These are phyloP conservation scores for Pseudopleuronectes americanus DNA, from an alignment of 2,797 vertebrate species.

Conservation along the genomic window DNA sequence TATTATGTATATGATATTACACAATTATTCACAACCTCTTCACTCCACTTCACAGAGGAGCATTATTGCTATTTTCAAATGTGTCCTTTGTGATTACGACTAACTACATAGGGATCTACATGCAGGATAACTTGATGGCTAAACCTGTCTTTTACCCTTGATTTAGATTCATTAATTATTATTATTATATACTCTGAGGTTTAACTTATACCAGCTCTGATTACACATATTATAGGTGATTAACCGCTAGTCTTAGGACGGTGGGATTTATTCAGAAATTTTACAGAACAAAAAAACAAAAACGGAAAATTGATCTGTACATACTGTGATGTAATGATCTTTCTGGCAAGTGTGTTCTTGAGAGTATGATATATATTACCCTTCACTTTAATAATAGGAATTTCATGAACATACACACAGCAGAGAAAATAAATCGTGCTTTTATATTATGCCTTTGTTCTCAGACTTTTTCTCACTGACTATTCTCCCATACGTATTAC, in stretches of 20 bases:
- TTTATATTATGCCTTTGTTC: constrained; percentile 4
- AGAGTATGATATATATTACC: neutral
- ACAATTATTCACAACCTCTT: constrained; percentile 2
- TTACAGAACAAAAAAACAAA: neutral
- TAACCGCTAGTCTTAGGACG: neutral
- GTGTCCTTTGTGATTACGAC: neutral
- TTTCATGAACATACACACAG: neutral
- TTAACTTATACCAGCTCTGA: neutral
- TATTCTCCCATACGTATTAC: constrained; percentile 3
- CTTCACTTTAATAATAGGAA: no score
- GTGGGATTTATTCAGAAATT: no score
- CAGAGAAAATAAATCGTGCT: neutral
- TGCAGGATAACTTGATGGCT: neutral
- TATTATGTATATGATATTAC: neutral
- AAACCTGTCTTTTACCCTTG: no score
- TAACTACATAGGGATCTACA: neutral
- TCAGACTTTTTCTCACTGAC: neutral
- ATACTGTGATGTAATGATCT: no score
- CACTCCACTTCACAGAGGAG: neutral
- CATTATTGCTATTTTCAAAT: neutral
- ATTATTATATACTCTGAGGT: neutral
- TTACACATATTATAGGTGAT: neutral
- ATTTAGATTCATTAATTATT: neutral
- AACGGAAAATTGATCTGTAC: no score
- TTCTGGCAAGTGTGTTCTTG: no score